Conservation (phyloP, 1,140 invertebrate genomes). For the Spodoptera frugiperda region DNA sequence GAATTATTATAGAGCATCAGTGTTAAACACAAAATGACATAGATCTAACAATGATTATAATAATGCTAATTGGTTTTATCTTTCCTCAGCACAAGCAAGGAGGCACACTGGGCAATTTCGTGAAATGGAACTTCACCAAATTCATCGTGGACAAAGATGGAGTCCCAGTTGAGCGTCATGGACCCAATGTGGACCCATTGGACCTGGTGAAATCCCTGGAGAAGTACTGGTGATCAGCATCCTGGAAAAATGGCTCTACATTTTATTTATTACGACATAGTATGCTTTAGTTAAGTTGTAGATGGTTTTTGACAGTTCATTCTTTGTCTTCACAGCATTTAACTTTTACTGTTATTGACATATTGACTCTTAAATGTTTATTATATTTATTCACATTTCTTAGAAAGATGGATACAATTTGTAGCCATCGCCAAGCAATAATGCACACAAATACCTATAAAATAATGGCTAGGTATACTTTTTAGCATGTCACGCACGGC, state of each 20-base stretch:
- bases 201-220: constrained; percentile 89
- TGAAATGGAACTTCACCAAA: constrained; percentile 99
- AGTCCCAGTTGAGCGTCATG: constrained; percentile 93
- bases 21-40: too few relatives aligned
- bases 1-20: too few relatives aligned
- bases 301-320: constrained; percentile 1
- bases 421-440: not conserved
- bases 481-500: not conserved
- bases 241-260: not conserved
- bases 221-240: constrained; percentile 87
- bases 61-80: constrained; percentile 3
- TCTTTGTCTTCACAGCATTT: constrained; percentile 6
- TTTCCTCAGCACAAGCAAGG: constrained; percentile 89
- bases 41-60: too few relatives aligned
- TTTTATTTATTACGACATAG: constrained; percentile 19
- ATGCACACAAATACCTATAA: not conserved
- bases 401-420: not conserved
- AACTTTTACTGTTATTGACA: not conserved
- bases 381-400: not conserved
- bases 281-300: not conserved
- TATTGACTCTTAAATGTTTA: not conserved
- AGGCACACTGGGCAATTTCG: constrained; percentile 90
- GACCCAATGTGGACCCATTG: constrained; percentile 91
- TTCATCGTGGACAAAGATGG: constrained; percentile 97
- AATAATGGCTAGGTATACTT: too few relatives aligned